Conservation (phyloP, 1,140 invertebrate species). For the silkworm (Bombyx mori) region DNA sequence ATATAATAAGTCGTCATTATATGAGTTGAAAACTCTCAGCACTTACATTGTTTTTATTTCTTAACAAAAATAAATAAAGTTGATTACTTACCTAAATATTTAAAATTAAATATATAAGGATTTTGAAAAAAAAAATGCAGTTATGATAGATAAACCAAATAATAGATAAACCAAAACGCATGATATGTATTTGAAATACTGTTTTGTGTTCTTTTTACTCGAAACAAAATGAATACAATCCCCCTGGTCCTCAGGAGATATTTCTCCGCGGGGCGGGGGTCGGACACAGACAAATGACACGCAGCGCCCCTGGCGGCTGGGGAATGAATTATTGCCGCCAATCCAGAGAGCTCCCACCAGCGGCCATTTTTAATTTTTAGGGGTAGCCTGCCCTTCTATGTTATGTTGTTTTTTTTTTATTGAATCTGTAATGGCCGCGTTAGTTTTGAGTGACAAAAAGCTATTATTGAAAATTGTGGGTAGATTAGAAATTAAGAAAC, state of each 20-base stretch:
- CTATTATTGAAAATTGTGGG: neutral
- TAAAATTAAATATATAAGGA: too few relatives aligned
- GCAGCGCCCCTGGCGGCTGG: conserved; percentile 51
- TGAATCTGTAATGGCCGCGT: conserved; percentile 2
- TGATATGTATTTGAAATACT: too few relatives aligned
- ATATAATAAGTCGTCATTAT: too few relatives aligned
- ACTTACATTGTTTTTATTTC: too few relatives aligned
- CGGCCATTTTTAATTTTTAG: conserved; percentile 70
- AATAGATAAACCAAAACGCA: too few relatives aligned
- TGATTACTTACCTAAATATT: too few relatives aligned
- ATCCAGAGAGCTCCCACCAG: conserved; percentile 51
- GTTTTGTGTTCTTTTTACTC: neutral
- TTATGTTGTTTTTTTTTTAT: conserved; percentile 15
- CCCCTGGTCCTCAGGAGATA: conserved; percentile 52
- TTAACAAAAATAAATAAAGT: too few relatives aligned
- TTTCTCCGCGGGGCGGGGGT: conserved; percentile 42
- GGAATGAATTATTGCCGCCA: conserved; percentile 61
- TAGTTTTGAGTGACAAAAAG: conserved; percentile 2
- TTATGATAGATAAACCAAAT: too few relatives aligned
- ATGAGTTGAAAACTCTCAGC: too few relatives aligned
- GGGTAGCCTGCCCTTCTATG: conserved; percentile 47
- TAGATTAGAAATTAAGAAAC: neutral
- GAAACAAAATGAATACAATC: conserved; percentile 19
- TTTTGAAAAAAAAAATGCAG: too few relatives aligned
- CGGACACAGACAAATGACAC: conserved; percentile 62